These are phyloP conservation scores for Columba guinea DNA, from an alignment of 2,797 vertebrate genomes.

Conservation along the genomic window DNA sequence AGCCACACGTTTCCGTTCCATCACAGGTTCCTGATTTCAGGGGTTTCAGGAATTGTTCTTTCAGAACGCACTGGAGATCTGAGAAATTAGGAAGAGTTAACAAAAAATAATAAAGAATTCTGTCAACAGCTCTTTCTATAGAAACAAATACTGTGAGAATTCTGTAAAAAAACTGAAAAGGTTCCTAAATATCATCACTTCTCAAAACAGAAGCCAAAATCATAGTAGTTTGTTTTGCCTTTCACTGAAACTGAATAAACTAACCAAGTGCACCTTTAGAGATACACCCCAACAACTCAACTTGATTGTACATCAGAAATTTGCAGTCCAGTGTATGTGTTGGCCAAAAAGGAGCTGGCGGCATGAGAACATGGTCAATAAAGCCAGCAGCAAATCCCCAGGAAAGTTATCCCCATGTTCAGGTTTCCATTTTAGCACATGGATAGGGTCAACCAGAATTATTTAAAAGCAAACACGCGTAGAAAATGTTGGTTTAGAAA, in stretches of 20 bases:
- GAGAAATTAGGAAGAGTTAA: not conserved
- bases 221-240: not conserved
- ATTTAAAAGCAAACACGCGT: not conserved
- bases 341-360: not conserved
- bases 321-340: not conserved
- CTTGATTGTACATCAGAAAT: not conserved
- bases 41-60: not conserved
- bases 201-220: not conserved
- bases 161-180: not conserved
- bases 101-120: not conserved
- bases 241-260: not conserved
- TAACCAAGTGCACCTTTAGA: not conserved
- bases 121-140: not conserved
- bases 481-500: not conserved
- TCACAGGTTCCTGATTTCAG: not conserved
- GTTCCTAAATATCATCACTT: not conserved
- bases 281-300: not conserved
- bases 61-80: not conserved
- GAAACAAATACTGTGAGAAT: not conserved
- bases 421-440: not conserved
- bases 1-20: not conserved
- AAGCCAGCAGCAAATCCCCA: fast-evolving
- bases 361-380: not conserved
- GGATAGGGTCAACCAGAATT: not conserved
- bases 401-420: not conserved